phyloP scores from a whole-genome alignment of 1,140 invertebrate genomes.

The Battus philenor region DNA sequence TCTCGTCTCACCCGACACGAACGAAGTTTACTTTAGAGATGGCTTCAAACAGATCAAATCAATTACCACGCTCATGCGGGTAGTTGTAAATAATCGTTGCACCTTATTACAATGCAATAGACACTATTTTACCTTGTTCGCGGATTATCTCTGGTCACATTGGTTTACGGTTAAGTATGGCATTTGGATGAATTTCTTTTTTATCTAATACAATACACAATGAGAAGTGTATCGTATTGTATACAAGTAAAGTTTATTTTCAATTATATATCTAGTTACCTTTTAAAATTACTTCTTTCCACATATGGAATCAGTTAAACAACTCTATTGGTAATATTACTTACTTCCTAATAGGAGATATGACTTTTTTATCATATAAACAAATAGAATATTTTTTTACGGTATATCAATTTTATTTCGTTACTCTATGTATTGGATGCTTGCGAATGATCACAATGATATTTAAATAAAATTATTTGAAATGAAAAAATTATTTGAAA shows the following conservation, averaged over 20 bases:
- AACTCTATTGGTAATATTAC: too few species aligned
- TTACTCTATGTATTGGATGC: too few species aligned
- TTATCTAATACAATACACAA: background rate
- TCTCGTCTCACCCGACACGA: conserved; percentile 1
- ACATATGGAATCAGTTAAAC: too few species aligned
- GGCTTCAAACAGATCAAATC: conserved; percentile 9
- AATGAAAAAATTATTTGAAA: too few species aligned
- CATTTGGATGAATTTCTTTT: conserved; percentile 7
- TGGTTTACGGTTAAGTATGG: background rate
- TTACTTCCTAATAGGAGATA: too few species aligned
- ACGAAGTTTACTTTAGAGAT: conserved; percentile 8
- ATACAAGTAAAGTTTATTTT: background rate
- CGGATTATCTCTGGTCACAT: background rate
- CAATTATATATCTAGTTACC: too few species aligned
- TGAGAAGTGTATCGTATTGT: background rate
- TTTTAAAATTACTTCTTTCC: too few species aligned
- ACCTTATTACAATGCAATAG: background rate
- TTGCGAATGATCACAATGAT: too few species aligned
- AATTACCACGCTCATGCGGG: conserved; percentile 4
- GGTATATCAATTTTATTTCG: too few species aligned
- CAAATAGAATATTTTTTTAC: too few species aligned
- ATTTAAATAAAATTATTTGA: too few species aligned
- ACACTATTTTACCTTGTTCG: background rate
- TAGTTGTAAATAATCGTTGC: background rate
- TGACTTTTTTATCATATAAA: too few species aligned